Evolutionary conservation across 2,797 vertebrate species (phyloP), one percentile per base, ranked within the genome.

Genomic region (Ctenochaetus hawaiiensis): DNA sequence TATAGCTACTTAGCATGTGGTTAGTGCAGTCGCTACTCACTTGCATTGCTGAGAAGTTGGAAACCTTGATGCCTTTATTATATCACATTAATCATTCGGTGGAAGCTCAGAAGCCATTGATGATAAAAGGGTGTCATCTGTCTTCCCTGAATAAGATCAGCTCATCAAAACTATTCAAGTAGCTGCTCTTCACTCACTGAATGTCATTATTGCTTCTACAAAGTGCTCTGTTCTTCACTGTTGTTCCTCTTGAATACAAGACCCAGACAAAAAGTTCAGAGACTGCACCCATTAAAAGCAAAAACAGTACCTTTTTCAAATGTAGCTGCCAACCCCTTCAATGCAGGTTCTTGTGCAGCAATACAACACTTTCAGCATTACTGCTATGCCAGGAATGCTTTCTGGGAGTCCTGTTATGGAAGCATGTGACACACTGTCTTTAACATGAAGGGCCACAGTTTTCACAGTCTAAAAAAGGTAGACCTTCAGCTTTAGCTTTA

Each of bases 51-150:
- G 49, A 54, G 61, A 68, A 76, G 72, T 48, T 60, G 69, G n/a
- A 65, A 69, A 39, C 47, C 12, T 44, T 59, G 65, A 48, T 73
- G 22, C 10, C 58, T 69, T 81, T 66, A 77, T 83, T 80, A 57
- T 58, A 67, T 76, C 39, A 66, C 23, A 83, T 85, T 77, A 80
- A 78, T 85, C 59, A 80, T 57, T 76, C 60, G 26, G 48, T 83
- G 61, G 37, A 66, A 72, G 74, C 63, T 34, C 60, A 51, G 58
- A 71, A 73, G 63, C 53, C 37, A 11, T 22, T 4, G 47, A 71
- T 17, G 53, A 65, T 75, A 77, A 86, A 43, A 81, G 16, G 60
- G 67, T 61, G 52, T 65, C 75, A 86, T 81, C 72, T 67, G 67
- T 73, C 78, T 82, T 81, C 68, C 52, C 71, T 53, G 63, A 78